Conservation (phyloP, 2,113 vertebrate species). For the Sylvilagus bachmani region DNA sequence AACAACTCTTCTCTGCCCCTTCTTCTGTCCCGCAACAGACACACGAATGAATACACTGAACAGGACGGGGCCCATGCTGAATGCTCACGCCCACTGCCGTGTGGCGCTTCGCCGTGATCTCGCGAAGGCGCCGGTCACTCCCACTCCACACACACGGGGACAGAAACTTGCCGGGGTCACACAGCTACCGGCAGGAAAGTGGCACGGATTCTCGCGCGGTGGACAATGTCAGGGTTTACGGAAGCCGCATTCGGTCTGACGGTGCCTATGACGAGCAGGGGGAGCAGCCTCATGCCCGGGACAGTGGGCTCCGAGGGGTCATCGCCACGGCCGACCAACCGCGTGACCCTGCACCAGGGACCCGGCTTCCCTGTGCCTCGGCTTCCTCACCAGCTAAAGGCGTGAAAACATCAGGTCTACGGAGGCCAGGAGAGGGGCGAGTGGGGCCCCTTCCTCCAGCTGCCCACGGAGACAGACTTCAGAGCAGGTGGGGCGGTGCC, state of each 20-base stretch:
- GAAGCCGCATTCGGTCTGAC: not conserved
- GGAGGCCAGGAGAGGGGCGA: rapidly evolving
- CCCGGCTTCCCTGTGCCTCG: not conserved
- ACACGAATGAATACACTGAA: not conserved
- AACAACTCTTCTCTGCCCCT: not conserved
- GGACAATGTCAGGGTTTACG: not conserved
- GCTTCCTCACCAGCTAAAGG: not conserved
- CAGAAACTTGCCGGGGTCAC: no score
- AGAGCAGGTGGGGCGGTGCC: not conserved
- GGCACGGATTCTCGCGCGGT: not conserved
- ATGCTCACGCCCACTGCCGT: not conserved
- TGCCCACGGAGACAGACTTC: not conserved
- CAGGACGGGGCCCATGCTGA: not conserved
- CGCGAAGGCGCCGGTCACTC: rapidly evolving
- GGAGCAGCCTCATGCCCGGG: rapidly evolving
- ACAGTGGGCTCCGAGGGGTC: not conserved
- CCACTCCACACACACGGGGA: not conserved
- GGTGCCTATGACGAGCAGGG: rapidly evolving
- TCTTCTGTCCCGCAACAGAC: not conserved
- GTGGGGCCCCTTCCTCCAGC: not conserved
- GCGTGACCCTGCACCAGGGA: not conserved
- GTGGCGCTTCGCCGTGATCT: not conserved
- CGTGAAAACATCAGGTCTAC: rapidly evolving
- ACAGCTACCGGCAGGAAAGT: not conserved
- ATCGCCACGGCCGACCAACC: not conserved